Conservation (phyloP, 2,113 vertebrate genomes). For the Pan paniscus region DNA sequence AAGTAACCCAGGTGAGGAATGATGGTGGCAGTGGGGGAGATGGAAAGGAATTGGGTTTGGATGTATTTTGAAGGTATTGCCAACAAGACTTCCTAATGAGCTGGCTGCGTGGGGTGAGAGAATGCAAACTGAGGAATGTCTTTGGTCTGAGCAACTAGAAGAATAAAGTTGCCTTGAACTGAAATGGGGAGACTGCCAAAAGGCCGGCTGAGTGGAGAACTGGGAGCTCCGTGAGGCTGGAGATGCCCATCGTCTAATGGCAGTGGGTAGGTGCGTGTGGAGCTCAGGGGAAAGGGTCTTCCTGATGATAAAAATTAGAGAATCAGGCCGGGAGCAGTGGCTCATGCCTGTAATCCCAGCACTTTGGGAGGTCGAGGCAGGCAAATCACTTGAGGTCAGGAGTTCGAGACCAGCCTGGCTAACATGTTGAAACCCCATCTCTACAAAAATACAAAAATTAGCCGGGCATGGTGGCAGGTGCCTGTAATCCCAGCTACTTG, state of each 20-base stretch:
- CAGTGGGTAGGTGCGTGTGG: background rate
- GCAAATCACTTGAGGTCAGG: no score
- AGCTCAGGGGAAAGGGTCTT: background rate
- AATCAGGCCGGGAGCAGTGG: no score
- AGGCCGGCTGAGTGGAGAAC: background rate
- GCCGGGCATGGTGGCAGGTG: no score
- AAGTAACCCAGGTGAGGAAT: background rate
- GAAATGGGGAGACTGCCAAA: background rate
- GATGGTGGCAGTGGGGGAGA: background rate
- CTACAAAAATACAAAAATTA: no score
- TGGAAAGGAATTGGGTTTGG: background rate
- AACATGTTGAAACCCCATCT: no score
- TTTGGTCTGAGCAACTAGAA: background rate
- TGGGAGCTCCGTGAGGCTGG: background rate
- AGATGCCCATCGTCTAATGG: background rate
- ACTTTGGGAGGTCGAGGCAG: no score
- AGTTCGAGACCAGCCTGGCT: no score
- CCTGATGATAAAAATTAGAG: background rate
- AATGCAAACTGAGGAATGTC: background rate
- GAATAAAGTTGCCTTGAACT: no score
- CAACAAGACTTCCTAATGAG: background rate
- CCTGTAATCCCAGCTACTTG: no score
- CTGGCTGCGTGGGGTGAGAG: no score
- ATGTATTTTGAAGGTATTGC: background rate
- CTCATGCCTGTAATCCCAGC: no score